Base-by-base conservation (phyloP, 2,113 vertebrate species). In the Chamaetylas fuelleborni region DNA sequence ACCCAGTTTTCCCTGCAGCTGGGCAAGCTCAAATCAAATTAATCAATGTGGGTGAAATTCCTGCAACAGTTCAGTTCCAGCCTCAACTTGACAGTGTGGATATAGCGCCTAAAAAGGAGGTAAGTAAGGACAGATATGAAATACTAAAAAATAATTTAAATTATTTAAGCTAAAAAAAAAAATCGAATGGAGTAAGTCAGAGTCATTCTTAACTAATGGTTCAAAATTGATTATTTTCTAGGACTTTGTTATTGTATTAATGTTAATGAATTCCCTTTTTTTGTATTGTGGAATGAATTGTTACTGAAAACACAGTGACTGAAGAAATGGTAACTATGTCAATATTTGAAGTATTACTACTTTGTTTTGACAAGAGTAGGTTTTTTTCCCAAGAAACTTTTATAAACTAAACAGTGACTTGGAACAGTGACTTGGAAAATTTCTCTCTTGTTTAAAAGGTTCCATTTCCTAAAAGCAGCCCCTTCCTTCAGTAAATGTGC, bases 11-110 rank as follows among this genome's bases (percentile, higher is more conserved):
- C 89, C 99, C 99, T 61, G 77, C 91, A 18, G 83, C 80, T 71
- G 95, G 91, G 5, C 97, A 98, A 95, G 47, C 94, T 71, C 99
- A 99, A 97, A 20, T 99, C n/a, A 98, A 98, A 94, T 60, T 99
- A 84, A 58, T 99, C 51, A 99, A 99, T 95, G 94, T 99, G 76
- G 98, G 95, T 38, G 62, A 15, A 47, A 0, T 1, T 8, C 4
- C 3, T 23, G 92, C n/a, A 72, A n/a, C 24, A 18, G 42, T 94
- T 81, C 7, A 6, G 4, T 94, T 96, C 81, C 19, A 14, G 25
- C 15, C 51, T 76, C 33, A 48, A 1, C 31, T 51, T 73, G 2
- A 3, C 8, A 29, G 0, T 14, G 53, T 81, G 56, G 1, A 3
- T 19, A 8, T 97, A 43, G 6, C 0, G 6, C 2, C 88, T 53